A percentile compares a stretch with the other conserved stretches of the same genome.
These are phyloP conservation scores for Samia ricini DNA, from an alignment of 1,140 invertebrate species.

Conservation along the genomic window DNA sequence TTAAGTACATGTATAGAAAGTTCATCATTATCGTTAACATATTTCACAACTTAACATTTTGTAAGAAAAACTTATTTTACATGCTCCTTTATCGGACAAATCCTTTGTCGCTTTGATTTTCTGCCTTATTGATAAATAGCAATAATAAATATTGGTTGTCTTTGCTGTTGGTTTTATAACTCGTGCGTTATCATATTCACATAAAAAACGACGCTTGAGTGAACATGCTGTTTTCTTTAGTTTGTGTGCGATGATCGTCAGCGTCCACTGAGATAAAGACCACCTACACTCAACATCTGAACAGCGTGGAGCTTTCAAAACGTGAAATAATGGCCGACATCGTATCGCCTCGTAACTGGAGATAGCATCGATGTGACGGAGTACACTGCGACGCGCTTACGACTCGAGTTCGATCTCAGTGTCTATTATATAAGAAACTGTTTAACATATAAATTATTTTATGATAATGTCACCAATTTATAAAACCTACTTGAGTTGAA, in stretches of 20 bases:
- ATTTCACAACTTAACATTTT: no score
- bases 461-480: no score
- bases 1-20: no score
- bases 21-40: no score
- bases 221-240: neutral
- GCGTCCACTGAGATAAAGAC: slow-evolving; percentile 19
- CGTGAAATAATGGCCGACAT: slow-evolving; percentile 34
- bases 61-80: no score
- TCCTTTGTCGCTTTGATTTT: no score
- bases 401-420: neutral
- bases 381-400: slow-evolving; percentile 11
- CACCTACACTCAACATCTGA: slow-evolving; percentile 35
- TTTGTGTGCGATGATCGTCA: neutral
- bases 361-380: slow-evolving; percentile 27
- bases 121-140: no score
- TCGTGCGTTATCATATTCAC: no score
- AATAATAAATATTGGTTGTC: no score
- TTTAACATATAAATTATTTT: neutral
- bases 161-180: no score
- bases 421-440: neutral
- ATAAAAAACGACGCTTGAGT: neutral
- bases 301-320: slow-evolving; percentile 38
- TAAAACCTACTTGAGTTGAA: no score
- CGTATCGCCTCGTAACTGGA: slow-evolving; percentile 14
- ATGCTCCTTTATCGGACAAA: no score